Conservation (phyloP, 1,140 invertebrate species). For the Drosophila quadrilineata region DNA sequence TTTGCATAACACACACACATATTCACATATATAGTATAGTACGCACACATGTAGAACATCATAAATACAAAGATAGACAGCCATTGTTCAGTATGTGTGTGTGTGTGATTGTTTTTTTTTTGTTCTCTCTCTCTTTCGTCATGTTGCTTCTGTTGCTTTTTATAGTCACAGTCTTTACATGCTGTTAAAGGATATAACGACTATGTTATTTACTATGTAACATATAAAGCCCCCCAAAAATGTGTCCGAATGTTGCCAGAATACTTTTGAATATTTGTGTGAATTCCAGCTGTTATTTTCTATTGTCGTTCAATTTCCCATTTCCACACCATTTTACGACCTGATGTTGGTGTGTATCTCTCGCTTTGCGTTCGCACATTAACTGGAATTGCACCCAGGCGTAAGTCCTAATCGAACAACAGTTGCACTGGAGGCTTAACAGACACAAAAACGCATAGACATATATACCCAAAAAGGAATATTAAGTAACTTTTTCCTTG, state of each 20-base stretch:
- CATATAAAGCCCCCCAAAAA: slow-evolving; percentile 13
- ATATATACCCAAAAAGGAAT: neutral
- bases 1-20: slow-evolving; percentile 46
- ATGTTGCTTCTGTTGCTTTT: slow-evolving; percentile 32
- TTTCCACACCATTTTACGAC: neutral
- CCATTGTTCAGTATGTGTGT: no score
- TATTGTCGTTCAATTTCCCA: no score
- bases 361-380: neutral
- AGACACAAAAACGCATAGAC: neutral
- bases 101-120: no score
- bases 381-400: slow-evolving; percentile 1
- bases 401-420: neutral
- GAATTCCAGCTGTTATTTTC: no score
- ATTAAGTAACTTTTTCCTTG: no score
- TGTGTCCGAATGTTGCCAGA: no score
- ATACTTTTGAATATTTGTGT: no score
- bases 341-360: neutral
- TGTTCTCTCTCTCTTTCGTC: no score
- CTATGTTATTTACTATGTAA: slow-evolving; percentile 40
- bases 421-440: neutral
- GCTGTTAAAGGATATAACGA: slow-evolving; percentile 26
- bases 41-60: slow-evolving; percentile 15
- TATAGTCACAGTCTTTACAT: slow-evolving; percentile 18
- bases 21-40: slow-evolving; percentile 15
- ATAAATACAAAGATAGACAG: slow-evolving; percentile 25